Conservation (phyloP, 2,113 vertebrate species). For the Prolemur simus region DNA sequence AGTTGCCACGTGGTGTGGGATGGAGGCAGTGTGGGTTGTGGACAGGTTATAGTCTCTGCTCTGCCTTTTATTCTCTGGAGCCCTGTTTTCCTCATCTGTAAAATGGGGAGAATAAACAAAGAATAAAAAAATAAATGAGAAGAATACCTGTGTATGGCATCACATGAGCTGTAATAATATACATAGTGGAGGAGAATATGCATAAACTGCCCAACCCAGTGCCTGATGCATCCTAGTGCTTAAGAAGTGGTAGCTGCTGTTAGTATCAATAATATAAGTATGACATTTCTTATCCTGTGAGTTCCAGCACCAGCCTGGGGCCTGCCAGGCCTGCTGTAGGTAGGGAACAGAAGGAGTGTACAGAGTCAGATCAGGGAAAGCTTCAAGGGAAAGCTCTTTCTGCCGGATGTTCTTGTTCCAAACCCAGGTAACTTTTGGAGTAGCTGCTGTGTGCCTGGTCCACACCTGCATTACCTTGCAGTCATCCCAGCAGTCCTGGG, state of each 20-base stretch:
- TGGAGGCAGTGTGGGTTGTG: neutral
- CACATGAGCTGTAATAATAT: accelerated
- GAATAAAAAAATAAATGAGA: neutral
- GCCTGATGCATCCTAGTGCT: accelerated
- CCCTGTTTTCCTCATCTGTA: neutral
- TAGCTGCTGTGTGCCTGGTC: neutral
- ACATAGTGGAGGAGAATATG: accelerated
- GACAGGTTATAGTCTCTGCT: neutral
- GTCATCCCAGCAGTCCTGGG: accelerated
- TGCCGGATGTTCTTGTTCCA: accelerated
- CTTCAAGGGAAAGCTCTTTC: neutral
- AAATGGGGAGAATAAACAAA: too few species aligned
- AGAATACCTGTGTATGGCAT: neutral
- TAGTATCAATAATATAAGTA: neutral
- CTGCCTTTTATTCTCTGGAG: neutral
- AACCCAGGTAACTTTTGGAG: accelerated
- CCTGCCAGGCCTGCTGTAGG: accelerated
- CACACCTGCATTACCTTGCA: accelerated
- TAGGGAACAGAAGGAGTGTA: neutral
- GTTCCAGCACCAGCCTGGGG: neutral
- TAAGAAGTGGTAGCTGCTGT: neutral
- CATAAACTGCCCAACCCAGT: neutral
- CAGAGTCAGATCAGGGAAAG: accelerated
- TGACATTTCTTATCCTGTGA: neutral
- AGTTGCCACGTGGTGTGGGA: neutral